Base-by-base conservation (phyloP, 2,113 vertebrate genomes). In the Hippocampus zosterae region DNA sequence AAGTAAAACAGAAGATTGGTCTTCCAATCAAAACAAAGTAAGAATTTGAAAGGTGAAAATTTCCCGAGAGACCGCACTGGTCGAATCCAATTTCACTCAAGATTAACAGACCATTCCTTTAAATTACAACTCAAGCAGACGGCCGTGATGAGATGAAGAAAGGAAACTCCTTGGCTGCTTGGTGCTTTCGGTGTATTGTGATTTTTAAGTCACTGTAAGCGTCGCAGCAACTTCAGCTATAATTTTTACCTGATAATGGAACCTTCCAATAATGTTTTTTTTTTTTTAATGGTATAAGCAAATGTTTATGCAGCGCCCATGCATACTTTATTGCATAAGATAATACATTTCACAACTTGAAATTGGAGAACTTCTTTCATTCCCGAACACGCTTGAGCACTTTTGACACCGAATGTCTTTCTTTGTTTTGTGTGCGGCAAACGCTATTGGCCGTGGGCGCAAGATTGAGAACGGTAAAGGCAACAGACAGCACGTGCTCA, bases 91-190 rank as follows among this genome's bases (percentile, higher is more conserved):
- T 88, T 88, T 88, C 80, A 84, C 77, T 77, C 69, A 33, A 79
- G 84, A 87, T 82, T 83, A 88, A 79, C 72, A 63, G 76, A 83
- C 68, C 72, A 71, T 75, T 82, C 84, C 75, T 55, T 41, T 75
- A 87, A 85, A 84, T 88, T 84, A 84, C 73, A 84, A 87, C 73
- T 86, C 78, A 82, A 87, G 72, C 78, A 84, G 80, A 85, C 77
- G 67, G 78, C 59, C 75, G 81, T 87, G 76, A 88, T 88, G 81
- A 80, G 57, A 62, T 2, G 70, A 84, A 82, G 70, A 21, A 65
- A 41, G 76, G 61, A 86, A 74, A 71, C 69, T 73, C 76, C 74
- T 75, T 80, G 83, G 78, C 76, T 67, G 77, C 66, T 68, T 64
- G 77, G 62, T 50, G 5, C 16, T 50, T 6, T 19, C 1, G 16